A percentile compares a stretch with the other conserved stretches of the same genome.
phyloP scores from a whole-genome alignment of 2,113 vertebrate species.

The Poicephalus meyeri region DNA sequence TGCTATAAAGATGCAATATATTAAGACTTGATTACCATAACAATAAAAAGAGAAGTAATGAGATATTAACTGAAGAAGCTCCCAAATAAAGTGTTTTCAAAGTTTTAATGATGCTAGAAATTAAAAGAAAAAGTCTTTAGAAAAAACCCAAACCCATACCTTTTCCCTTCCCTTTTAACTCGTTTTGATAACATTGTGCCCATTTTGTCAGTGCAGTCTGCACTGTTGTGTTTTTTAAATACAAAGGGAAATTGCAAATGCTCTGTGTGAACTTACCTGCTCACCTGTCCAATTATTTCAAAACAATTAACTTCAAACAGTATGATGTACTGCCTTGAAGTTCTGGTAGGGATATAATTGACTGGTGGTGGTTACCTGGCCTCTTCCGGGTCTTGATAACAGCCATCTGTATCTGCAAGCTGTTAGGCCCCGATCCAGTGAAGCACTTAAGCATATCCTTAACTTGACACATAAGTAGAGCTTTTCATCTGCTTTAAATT shows the following conservation, averaged over 20 bases:
- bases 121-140: background rate
- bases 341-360: conserved; percentile 33
- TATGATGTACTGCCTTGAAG: conserved; percentile 11
- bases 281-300: conserved; percentile 69
- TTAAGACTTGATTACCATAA: conserved; percentile 71
- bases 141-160: background rate
- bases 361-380: conserved; percentile 42
- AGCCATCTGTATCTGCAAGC: conserved; percentile 16
- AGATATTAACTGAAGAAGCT: conserved; percentile 62
- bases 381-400: conserved; percentile 14
- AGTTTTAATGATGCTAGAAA: conserved; percentile 55
- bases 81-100: conserved; percentile 53
- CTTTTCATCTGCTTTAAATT: background rate
- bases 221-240: background rate
- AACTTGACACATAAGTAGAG: background rate
- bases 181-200: background rate
- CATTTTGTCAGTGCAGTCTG: background rate
- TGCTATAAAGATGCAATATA: conserved; percentile 48
- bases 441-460: background rate
- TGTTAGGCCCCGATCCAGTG: background rate
- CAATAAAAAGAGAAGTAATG: conserved; percentile 65
- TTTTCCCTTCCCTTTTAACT: conserved; percentile 8
- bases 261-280: conserved; percentile 52
- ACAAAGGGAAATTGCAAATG: conserved; percentile 33
- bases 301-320: conserved; percentile 68